A percentile compares a stretch with the other conserved stretches of the same genome.
phyloP scores from a whole-genome alignment of 2,797 vertebrate species.

The Cercopithecus neglectus region DNA sequence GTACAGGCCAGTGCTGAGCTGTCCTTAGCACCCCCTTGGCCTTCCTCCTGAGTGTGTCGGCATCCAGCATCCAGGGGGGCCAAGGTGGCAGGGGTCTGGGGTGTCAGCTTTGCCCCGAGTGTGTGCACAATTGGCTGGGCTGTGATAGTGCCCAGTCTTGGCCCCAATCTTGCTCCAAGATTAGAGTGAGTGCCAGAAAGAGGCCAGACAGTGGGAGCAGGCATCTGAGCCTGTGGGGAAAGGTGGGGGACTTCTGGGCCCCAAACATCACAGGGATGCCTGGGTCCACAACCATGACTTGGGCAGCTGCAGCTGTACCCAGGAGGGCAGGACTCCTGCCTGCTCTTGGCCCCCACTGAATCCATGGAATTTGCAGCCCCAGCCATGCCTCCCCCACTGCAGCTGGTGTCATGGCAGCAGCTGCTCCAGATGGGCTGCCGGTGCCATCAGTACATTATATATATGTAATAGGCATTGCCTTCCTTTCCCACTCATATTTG shows the following conservation, averaged over 20 bases:
- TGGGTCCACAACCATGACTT: background rate
- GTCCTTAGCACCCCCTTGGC: background rate
- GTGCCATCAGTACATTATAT: background rate
- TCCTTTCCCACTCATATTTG: background rate
- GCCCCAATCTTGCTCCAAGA: background rate
- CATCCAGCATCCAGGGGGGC: background rate
- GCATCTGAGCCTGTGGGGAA: background rate
- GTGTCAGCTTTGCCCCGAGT: background rate
- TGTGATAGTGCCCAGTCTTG: background rate
- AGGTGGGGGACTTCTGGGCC: background rate
- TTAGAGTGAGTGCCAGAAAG: background rate
- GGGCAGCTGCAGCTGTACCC: background rate
- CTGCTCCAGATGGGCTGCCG: background rate
- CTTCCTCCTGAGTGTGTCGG: background rate
- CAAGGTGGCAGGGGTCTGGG: background rate
- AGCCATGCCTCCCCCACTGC: background rate
- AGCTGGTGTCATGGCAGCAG: background rate
- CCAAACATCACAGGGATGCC: background rate
- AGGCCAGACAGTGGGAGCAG: background rate
- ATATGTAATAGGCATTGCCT: background rate
- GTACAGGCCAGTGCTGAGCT: background rate
- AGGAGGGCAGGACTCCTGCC: background rate
- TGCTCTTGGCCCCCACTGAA: no score
- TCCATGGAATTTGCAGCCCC: background rate
- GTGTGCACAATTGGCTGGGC: background rate